Percentiles rank a stretch among this genome's conserved stretches.
These are phyloP conservation scores for Dinothrombium tinctorium DNA, from an alignment of 1,140 invertebrate genomes.

Conservation along the genomic window DNA sequence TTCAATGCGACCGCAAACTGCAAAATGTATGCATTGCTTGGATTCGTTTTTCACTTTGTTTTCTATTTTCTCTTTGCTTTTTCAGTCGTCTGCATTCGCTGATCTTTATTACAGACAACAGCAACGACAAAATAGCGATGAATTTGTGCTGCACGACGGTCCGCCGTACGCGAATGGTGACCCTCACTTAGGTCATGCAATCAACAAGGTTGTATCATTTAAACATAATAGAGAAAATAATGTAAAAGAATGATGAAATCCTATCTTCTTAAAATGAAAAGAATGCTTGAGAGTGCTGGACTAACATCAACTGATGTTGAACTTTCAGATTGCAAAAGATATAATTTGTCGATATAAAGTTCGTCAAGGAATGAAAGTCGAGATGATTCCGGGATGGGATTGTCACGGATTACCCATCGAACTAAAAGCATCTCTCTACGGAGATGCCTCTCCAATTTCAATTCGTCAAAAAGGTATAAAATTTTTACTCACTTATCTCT, in stretches of 20 bases:
- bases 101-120: background rate
- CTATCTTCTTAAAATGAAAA: no score
- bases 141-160: constrained; percentile 84
- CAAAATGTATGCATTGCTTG: no score
- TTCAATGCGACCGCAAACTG: no score
- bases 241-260: no score
- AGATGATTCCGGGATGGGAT: constrained; percentile 92
- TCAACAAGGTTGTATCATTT: constrained; percentile 57
- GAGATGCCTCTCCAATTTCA: constrained; percentile 25
- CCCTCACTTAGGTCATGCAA: constrained; percentile 87
- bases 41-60: no score
- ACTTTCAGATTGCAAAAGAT: constrained; percentile 69
- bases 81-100: no score
- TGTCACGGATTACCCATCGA: constrained; percentile 98
- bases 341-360: constrained; percentile 60
- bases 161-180: constrained; percentile 96
- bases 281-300: background rate
- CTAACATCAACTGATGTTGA: background rate
- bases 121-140: background rate
- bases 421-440: constrained; percentile 49
- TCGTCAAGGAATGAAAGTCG: constrained; percentile 46
- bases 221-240: no score
- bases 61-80: no score
- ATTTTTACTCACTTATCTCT: constrained; percentile 4
- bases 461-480: constrained; percentile 27